These are phyloP conservation scores for Druon quercuslanigerum DNA, from an alignment of 1,140 invertebrate species.

Conservation along the genomic window DNA sequence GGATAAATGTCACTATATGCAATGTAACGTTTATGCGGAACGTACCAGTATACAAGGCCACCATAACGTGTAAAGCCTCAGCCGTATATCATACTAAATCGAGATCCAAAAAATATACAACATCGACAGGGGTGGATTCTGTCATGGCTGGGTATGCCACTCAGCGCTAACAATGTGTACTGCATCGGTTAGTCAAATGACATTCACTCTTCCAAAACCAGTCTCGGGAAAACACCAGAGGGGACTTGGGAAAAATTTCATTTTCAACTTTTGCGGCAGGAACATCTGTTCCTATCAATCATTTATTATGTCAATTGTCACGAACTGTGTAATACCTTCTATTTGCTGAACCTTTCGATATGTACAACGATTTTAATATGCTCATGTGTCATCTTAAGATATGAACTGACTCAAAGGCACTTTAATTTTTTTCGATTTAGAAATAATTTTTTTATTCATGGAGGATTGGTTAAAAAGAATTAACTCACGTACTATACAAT, in stretches of 20 bases:
- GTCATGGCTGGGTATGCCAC: conserved; percentile 53
- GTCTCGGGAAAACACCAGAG: neutral
- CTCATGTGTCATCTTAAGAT: neutral
- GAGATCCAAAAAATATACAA: conserved; percentile 76
- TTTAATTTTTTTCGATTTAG: too few species aligned
- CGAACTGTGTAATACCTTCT: neutral
- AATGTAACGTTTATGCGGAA: conserved; percentile 54
- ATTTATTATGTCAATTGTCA: conserved; percentile 13
- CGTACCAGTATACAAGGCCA: conserved; percentile 60
- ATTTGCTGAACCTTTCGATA: neutral
- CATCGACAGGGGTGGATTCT: conserved; percentile 62
- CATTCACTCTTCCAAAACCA: conserved; percentile 61
- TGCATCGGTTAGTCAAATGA: conserved; percentile 62
- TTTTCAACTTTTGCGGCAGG: conserved; percentile 27
- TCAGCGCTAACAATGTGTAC: conserved; percentile 65
- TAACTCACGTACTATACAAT: too few species aligned
- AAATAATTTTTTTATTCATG: too few species aligned
- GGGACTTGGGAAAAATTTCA: conserved; percentile 25
- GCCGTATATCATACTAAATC: conserved; percentile 74
- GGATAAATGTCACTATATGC: conserved; percentile 11
- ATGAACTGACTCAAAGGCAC: too few species aligned
- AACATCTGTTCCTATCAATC: conserved; percentile 19
- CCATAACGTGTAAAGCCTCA: conserved; percentile 67
- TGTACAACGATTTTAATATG: neutral
- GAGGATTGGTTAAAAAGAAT: too few species aligned